A percentile compares a stretch with the other conserved stretches of the same genome.
phyloP scores from a whole-genome alignment of 2,888 invertebrate genomes.

The Proisotoma minuta region DNA sequence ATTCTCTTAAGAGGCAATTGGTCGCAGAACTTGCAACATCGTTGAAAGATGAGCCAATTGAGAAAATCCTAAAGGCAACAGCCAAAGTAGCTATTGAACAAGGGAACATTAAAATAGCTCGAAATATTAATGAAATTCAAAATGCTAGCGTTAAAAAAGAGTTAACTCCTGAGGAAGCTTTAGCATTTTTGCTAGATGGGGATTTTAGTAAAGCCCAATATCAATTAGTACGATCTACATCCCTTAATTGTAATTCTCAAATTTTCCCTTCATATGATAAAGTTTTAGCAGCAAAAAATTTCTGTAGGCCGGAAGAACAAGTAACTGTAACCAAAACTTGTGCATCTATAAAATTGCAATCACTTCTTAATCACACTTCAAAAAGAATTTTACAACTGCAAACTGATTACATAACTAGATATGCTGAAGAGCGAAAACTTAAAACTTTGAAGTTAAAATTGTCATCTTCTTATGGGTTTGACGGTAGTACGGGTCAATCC shows the following conservation, averaged over 20 bases:
- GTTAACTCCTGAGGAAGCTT: slow-evolving; percentile 8
- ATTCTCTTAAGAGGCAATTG: no score
- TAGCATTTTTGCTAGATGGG: slow-evolving; percentile 1
- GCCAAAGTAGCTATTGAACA: no score
- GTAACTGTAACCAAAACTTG: not conserved
- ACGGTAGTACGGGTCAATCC: not conserved
- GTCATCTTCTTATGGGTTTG: not conserved
- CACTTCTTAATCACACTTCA: slow-evolving; percentile 13
- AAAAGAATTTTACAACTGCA: slow-evolving; percentile 9
- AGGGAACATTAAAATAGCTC: no score
- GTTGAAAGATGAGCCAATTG: no score
- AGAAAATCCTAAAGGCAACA: no score
- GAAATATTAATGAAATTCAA: no score
- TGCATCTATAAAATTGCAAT: slow-evolving; percentile 4
- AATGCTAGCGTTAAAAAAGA: no score
- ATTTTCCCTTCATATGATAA: slow-evolving; percentile 13
- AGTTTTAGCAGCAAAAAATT: not conserved
- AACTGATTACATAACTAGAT: not conserved
- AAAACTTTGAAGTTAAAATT: not conserved
- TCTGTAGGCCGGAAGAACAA: not conserved
- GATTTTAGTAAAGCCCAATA: not conserved
- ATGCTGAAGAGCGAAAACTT: not conserved
- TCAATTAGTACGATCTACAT: not conserved
- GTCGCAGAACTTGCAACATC: no score
- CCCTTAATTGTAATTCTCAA: not conserved